Percentiles rank a stretch among this genome's conserved stretches.
These are phyloP conservation scores for Chiloscyllium plagiosum DNA, from an alignment of 2,113 vertebrate genomes.

Conservation along the genomic window DNA sequence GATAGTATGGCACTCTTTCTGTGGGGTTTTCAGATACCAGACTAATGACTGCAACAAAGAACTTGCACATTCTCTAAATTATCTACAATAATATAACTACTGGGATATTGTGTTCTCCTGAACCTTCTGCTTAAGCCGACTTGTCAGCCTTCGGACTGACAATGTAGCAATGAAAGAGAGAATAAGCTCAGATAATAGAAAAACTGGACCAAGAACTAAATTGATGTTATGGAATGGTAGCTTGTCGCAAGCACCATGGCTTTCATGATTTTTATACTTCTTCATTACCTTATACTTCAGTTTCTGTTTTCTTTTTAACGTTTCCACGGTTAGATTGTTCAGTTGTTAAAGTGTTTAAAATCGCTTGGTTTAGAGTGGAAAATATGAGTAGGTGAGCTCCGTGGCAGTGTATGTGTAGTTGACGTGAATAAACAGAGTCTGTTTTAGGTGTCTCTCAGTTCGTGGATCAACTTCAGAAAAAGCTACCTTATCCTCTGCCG, in stretches of 20 bases:
- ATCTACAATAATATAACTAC: not conserved
- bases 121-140: not conserved
- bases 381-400: not conserved
- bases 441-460: not conserved
- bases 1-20: too few relatives aligned
- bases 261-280: not conserved
- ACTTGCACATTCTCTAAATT: not conserved
- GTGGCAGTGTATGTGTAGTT: not conserved
- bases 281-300: not conserved
- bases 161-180: not conserved
- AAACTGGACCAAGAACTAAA: not conserved
- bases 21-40: not conserved
- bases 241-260: not conserved
- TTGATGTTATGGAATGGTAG: not conserved
- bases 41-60: not conserved
- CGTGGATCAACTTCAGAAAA: not conserved
- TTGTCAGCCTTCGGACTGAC: not conserved
- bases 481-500: not conserved
- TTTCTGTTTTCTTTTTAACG: not conserved
- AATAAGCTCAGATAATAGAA: not conserved
- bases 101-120: not conserved
- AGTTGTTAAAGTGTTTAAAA: not conserved
- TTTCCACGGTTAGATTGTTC: not conserved
- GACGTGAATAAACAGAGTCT: not conserved
- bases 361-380: not conserved